These are phyloP conservation scores for Anas platyrhynchos DNA, from an alignment of 2,113 vertebrate species.

Conservation along the genomic window DNA sequence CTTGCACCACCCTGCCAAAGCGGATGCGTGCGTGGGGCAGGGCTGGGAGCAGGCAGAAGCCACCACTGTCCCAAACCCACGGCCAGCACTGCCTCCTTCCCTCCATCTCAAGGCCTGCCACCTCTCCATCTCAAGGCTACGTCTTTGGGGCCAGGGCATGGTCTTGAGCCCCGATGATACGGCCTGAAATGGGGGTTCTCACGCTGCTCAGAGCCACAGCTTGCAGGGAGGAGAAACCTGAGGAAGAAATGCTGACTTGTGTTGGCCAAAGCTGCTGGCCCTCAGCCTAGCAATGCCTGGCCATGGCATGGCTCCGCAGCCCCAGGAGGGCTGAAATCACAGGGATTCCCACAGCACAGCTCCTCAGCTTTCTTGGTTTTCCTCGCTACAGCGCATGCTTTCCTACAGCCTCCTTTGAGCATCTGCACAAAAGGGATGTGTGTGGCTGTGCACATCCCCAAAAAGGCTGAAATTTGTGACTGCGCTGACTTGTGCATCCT, in stretches of 20 bases:
- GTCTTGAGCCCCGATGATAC: neutral
- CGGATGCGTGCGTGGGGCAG: rapidly evolving
- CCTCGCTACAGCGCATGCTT: neutral
- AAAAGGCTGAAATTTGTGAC: neutral
- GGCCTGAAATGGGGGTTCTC: neutral
- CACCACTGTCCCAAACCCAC: neutral
- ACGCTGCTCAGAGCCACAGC: neutral
- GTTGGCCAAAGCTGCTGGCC: neutral
- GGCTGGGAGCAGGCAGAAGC: neutral
- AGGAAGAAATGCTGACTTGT: neutral
- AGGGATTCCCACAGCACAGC: neutral
- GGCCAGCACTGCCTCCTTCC: neutral
- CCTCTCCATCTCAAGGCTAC: neutral
- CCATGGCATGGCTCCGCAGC: no score
- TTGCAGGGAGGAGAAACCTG: neutral
- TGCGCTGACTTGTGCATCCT: neutral
- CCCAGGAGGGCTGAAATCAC: no score
- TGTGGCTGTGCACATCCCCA: neutral
- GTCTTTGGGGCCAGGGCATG: neutral
- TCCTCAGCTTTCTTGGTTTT: neutral
- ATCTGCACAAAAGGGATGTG: neutral
- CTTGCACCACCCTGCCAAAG: neutral
- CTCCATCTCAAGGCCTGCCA: neutral
- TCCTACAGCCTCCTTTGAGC: neutral
- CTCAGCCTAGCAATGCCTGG: neutral